Percentiles rank a stretch among this genome's conserved stretches.
phyloP scores from a whole-genome alignment of 2,113 vertebrate species.

The Regulus satrapa region DNA sequence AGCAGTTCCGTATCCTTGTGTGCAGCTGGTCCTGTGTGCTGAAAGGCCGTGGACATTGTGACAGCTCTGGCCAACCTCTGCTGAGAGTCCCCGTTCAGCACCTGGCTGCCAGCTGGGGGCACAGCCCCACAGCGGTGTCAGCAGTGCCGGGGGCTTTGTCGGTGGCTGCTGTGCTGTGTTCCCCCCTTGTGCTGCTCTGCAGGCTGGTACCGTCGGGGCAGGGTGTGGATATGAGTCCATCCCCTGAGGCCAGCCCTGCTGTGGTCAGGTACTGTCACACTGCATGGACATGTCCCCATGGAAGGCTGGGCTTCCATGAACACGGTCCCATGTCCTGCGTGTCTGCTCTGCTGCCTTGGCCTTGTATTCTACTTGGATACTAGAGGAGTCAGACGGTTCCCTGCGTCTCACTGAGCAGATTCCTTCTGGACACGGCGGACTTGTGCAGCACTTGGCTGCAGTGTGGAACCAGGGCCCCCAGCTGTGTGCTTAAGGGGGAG shows the following conservation, averaged over 20 bases:
- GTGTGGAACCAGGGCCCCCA: not conserved
- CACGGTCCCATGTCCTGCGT: fast-evolving
- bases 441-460: fast-evolving
- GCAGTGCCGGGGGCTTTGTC: fast-evolving
- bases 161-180: fast-evolving
- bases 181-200: not conserved
- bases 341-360: not conserved
- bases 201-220: not conserved
- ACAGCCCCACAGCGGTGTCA: fast-evolving
- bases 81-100: fast-evolving
- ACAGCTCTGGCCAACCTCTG: not conserved
- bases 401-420: not conserved
- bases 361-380: not conserved
- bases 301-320: not conserved
- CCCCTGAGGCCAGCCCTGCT: not conserved
- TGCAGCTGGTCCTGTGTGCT: not conserved
- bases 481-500: not conserved
- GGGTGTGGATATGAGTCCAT: fast-evolving
- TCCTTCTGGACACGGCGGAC: not conserved
- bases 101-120: too few relatives aligned
- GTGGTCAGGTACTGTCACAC: fast-evolving
- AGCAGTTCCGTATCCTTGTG: not conserved
- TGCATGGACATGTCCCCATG: fast-evolving
- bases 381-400: not conserved
- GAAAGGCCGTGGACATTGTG: not conserved